These are phyloP conservation scores for Macrosteles quadrilineatus DNA, from an alignment of 1,140 invertebrate species.

Conservation along the genomic window DNA sequence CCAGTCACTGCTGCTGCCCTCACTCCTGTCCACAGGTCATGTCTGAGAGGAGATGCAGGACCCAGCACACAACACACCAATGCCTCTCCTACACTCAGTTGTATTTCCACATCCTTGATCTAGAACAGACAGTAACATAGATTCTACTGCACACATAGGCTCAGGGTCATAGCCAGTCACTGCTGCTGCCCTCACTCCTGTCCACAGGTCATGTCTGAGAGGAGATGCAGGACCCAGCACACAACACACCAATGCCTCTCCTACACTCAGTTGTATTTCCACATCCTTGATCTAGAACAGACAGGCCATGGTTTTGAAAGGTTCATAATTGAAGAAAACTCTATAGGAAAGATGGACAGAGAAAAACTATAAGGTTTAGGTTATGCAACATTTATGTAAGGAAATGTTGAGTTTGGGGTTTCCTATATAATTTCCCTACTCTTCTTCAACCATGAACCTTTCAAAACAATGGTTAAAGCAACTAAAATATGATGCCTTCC, in stretches of 20 bases:
- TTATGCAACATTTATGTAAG: too few species aligned
- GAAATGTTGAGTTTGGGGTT: too few species aligned
- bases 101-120: slow-evolving; percentile 82
- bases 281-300: slow-evolving; percentile 76
- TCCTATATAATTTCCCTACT: too few species aligned
- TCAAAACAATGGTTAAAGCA: too few species aligned
- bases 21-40: slow-evolving; percentile 66
- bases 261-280: slow-evolving; percentile 82
- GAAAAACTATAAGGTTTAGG: too few species aligned
- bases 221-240: slow-evolving; percentile 71
- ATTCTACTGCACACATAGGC: slow-evolving; percentile 58
- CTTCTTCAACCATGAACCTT: too few species aligned
- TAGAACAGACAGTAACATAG: too few species aligned
- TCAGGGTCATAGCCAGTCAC: slow-evolving; percentile 57
- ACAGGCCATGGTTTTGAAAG: too few species aligned
- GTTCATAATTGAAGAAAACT: too few species aligned
- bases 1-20: slow-evolving; percentile 55
- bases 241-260: slow-evolving; percentile 83
- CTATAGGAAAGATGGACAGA: too few species aligned
- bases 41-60: slow-evolving; percentile 65
- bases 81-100: slow-evolving; percentile 85
- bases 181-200: slow-evolving; percentile 45
- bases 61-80: slow-evolving; percentile 79
- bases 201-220: slow-evolving; percentile 75
- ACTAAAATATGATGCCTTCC: too few species aligned